These are phyloP conservation scores for Cantharis nigra DNA, from an alignment of 2,888 invertebrate species.

Conservation along the genomic window DNA sequence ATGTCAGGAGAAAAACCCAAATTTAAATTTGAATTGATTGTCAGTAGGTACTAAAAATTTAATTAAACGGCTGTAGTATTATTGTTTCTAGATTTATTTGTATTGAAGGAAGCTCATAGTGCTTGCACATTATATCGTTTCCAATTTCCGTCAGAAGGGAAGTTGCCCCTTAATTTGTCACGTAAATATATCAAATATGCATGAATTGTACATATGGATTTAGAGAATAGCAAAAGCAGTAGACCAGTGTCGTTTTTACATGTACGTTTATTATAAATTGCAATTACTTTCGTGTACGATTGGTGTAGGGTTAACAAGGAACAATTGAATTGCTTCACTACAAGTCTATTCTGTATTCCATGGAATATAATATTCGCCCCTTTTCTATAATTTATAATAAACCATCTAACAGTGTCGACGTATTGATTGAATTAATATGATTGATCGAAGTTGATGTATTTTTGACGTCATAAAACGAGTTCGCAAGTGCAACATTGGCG, in stretches of 20 bases:
- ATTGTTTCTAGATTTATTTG: slow-evolving; percentile 5
- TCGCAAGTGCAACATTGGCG: background rate
- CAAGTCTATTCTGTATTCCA: slow-evolving; percentile 35
- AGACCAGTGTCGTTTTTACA: slow-evolving; percentile 35
- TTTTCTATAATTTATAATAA: slow-evolving; percentile 6
- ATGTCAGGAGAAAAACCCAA: background rate
- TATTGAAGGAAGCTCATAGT: slow-evolving; percentile 13
- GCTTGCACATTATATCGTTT: slow-evolving; percentile 43
- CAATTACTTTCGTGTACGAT: slow-evolving; percentile 37
- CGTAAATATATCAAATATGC: slow-evolving; percentile 57
- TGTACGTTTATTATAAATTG: background rate
- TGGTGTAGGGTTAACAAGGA: slow-evolving; percentile 57
- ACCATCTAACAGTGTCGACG: background rate
- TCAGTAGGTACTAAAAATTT: background rate
- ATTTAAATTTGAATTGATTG: background rate
- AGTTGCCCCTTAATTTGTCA: slow-evolving; percentile 53
- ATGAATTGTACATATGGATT: slow-evolving; percentile 53
- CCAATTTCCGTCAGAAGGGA: slow-evolving; percentile 42
- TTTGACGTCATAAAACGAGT: background rate
- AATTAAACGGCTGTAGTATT: background rate
- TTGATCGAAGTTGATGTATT: background rate
- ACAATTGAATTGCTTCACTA: slow-evolving; percentile 54
- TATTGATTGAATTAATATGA: background rate
- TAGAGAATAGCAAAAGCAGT: slow-evolving; percentile 46
- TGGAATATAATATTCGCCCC: slow-evolving; percentile 24